Evolutionary conservation across 2,113 vertebrate genomes (phyloP).

Genomic region (Odontesthes bonariensis): DNA sequence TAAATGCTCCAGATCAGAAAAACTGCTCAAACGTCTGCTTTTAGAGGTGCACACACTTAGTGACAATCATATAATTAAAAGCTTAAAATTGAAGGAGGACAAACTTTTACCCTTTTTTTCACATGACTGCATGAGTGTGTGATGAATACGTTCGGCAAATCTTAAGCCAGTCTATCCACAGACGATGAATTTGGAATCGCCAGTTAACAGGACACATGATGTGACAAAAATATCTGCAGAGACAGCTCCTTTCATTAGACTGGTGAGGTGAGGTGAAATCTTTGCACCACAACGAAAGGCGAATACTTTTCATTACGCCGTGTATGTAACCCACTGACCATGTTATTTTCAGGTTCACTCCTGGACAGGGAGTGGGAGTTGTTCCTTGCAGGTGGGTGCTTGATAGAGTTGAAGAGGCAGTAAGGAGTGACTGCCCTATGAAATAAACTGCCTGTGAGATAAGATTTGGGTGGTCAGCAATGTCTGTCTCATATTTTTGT

Average conservation of each 20-base stretch:
- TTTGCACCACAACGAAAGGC: constrained; percentile 20
- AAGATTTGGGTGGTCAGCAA: constrained; percentile 17
- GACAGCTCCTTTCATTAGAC: not conserved
- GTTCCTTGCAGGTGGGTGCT: constrained; percentile 60
- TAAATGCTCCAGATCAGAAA: no score
- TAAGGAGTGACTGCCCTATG: constrained; percentile 58
- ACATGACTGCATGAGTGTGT: not conserved
- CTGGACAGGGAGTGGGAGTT: constrained; percentile 75
- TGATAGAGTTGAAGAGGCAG: constrained; percentile 67
- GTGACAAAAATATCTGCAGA: not conserved
- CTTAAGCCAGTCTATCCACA: not conserved
- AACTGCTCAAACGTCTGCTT: no score
- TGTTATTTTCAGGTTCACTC: constrained; percentile 68
- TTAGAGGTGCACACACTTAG: no score
- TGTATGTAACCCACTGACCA: constrained; percentile 46
- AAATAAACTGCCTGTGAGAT: constrained; percentile 46
- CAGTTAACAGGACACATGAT: not conserved
- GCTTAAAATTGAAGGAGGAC: no score
- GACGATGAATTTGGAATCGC: not conserved
- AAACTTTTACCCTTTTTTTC: no score
- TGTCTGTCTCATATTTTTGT: constrained; percentile 33
- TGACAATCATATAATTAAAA: no score
- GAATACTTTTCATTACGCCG: constrained; percentile 41
- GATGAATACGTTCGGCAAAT: not conserved
- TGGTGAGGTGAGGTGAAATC: constrained; percentile 12